A percentile compares a stretch with the other conserved stretches of the same genome.
These are phyloP conservation scores for Corvus cornix DNA, from an alignment of 2,113 vertebrate genomes.

Conservation along the genomic window DNA sequence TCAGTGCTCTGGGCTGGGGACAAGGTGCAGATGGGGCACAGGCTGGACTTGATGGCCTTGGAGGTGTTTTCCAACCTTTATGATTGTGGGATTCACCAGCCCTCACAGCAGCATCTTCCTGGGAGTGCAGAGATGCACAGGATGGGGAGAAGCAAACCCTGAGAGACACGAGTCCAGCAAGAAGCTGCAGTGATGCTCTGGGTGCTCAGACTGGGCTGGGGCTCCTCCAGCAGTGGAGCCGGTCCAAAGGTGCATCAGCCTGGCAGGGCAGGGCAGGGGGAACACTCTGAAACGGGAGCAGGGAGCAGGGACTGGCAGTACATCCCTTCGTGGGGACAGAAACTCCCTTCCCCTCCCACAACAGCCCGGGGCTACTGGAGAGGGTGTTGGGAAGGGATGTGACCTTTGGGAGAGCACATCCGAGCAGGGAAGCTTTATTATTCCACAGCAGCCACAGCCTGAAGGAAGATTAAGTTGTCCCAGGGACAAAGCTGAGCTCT, in stretches of 20 bases:
- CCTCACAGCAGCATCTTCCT: neutral
- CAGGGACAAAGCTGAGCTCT: constrained; percentile 44
- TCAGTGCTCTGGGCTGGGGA: neutral
- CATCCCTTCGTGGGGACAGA: neutral
- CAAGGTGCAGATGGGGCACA: neutral
- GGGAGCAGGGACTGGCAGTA: neutral
- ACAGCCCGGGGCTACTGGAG: neutral
- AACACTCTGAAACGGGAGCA: neutral
- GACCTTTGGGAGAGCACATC: constrained; percentile 1
- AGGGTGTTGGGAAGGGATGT: neutral
- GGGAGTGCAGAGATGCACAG: accelerated
- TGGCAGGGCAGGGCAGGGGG: neutral
- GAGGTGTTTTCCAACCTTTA: neutral
- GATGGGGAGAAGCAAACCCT: neutral
- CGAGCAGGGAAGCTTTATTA: neutral
- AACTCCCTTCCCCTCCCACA: neutral
- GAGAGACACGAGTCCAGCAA: neutral
- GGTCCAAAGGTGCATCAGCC: neutral
- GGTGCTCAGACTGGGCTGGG: neutral
- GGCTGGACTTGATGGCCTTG: accelerated
- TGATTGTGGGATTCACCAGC: neutral
- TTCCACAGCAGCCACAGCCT: neutral
- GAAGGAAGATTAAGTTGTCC: constrained; percentile 13
- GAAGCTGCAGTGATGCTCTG: neutral
- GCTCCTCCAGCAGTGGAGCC: neutral